A percentile compares a stretch with the other conserved stretches of the same genome.
phyloP scores from a whole-genome alignment of 2,113 vertebrate genomes.

The Halichoeres trimaculatus region DNA sequence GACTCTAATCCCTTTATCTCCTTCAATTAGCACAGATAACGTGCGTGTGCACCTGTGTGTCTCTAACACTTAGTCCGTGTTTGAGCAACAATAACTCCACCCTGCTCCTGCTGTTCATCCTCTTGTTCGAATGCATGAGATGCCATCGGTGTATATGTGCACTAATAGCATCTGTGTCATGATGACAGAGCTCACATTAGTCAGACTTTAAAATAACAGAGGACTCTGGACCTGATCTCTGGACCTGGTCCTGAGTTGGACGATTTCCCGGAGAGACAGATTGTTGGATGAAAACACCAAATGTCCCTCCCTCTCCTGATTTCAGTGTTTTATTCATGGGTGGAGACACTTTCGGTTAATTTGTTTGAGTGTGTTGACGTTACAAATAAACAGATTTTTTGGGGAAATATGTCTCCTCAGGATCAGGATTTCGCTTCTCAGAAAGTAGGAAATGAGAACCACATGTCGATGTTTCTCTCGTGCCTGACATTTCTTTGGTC shows the following conservation, averaged over 20 bases:
- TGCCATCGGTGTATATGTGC: not conserved
- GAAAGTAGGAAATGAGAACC: conserved; percentile 34
- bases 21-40: conserved; percentile 37
- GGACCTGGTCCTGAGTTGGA: conserved; percentile 19
- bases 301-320: not conserved
- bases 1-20: conserved; percentile 54
- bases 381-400: not conserved
- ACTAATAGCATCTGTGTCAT: not conserved
- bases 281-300: conserved; percentile 27
- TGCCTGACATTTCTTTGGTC: conserved; percentile 47
- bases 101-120: not conserved
- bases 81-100: not conserved
- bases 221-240: conserved; percentile 15
- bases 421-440: conserved; percentile 1
- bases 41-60: not conserved
- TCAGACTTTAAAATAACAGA: conserved; percentile 6
- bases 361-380: conserved; percentile 11
- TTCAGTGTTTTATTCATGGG: not conserved
- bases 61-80: not conserved
- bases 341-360: conserved; percentile 1
- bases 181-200: not conserved
- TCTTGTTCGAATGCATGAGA: not conserved
- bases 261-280: conserved; percentile 21
- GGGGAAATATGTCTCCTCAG: not conserved
- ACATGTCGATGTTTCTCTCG: conserved; percentile 17